These are phyloP conservation scores for Cylloceria caligata DNA, from an alignment of 2,888 invertebrate species.

Conservation along the genomic window DNA sequence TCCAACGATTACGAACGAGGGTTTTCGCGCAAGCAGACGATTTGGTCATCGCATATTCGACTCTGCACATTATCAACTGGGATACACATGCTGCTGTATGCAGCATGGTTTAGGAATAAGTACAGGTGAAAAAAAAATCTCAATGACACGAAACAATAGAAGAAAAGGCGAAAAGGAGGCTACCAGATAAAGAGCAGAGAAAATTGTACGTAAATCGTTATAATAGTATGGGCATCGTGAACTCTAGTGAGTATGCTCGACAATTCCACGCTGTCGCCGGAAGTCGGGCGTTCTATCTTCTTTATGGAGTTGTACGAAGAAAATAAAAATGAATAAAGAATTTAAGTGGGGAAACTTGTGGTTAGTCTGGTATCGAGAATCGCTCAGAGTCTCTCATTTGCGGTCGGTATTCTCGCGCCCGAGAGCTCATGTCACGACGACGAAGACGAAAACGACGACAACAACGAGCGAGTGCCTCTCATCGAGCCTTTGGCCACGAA, in stretches of 20 bases:
- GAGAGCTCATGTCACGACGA: constrained; percentile 53
- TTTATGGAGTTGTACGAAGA: constrained; percentile 61
- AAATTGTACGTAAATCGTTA: not conserved
- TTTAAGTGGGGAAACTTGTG: constrained; percentile 63
- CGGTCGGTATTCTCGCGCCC: constrained; percentile 65
- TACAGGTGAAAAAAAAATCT: not conserved
- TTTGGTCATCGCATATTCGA: too few species aligned
- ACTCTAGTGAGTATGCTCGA: constrained; percentile 49
- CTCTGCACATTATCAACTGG: too few species aligned
- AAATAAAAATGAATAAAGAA: constrained; percentile 43
- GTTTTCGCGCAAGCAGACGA: too few species aligned
- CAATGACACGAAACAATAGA: constrained; percentile 3
- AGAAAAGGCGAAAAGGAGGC: constrained; percentile 23
- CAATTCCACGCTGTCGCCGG: constrained; percentile 67
- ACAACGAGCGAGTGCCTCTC: constrained; percentile 23
- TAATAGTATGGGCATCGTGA: constrained; percentile 52
- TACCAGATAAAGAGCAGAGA: constrained; percentile 3
- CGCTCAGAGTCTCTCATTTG: constrained; percentile 64
- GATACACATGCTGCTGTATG: not conserved
- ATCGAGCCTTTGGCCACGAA: constrained; percentile 48
- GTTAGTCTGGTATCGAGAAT: constrained; percentile 62
- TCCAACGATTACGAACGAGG: too few species aligned
- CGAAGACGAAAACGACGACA: constrained; percentile 21
- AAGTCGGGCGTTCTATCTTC: constrained; percentile 59
- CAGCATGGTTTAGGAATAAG: not conserved